Evolutionary conservation across 2,113 vertebrate species (phyloP).

Genomic region (Elgaria multicarinata): DNA sequence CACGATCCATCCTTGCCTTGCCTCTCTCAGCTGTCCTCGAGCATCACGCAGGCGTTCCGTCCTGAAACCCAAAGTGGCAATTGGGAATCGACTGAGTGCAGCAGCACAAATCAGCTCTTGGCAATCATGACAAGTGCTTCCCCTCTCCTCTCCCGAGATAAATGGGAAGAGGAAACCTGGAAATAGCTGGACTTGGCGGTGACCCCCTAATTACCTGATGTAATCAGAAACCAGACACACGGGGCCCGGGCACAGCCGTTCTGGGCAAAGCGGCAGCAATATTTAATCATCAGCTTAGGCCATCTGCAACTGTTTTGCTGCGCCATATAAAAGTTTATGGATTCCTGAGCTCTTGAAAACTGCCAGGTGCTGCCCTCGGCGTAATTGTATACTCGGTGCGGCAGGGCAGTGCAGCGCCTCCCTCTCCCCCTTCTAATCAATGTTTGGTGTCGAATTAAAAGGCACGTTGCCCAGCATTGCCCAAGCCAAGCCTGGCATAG

Average conservation of each 20-base stretch:
- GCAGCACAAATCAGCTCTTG: conserved; percentile 28
- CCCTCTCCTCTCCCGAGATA: conserved; percentile 7
- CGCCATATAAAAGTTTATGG: conserved; percentile 61
- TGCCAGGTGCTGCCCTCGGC: conserved; percentile 67
- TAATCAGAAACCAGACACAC: conserved; percentile 47
- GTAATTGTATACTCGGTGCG: conserved; percentile 54
- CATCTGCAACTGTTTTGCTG: conserved; percentile 77
- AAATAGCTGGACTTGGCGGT: conserved; percentile 36
- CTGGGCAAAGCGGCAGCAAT: conserved; percentile 59
- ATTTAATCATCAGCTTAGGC: conserved; percentile 72
- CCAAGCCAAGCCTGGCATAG: conserved; percentile 52
- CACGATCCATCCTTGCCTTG: accelerated
- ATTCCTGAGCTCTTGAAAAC: conserved; percentile 57
- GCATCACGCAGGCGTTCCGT: neutral
- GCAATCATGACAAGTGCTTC: conserved; percentile 31
- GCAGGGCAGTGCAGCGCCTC: conserved; percentile 29
- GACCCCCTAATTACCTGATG: conserved; percentile 59
- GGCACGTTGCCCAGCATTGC: conserved; percentile 45
- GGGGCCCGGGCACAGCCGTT: conserved; percentile 44
- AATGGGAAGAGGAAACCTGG: conserved; percentile 32
- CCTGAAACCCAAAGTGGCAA: conserved; percentile 40
- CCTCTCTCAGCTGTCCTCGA: neutral
- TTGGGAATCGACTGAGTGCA: conserved; percentile 24
- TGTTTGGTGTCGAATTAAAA: conserved; percentile 43
- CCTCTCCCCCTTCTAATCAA: conserved; percentile 43